Percentiles rank a stretch among this genome's conserved stretches.
Conservation (phyloP, 2,888 invertebrate species). For the Papilio elwesi region DNA sequence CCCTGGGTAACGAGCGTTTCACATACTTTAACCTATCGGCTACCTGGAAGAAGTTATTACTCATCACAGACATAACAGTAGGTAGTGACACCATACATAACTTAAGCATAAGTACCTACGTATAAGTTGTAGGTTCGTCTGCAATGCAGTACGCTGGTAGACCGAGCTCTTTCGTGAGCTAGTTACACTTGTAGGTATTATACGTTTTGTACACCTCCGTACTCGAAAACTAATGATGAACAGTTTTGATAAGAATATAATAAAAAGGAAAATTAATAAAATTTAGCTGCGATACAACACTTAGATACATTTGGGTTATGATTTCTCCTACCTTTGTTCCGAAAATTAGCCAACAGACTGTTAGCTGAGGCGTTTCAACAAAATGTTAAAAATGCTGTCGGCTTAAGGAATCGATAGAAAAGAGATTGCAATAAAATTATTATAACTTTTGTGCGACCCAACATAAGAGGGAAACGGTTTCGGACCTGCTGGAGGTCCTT, state of each 20-base stretch:
- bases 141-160: conserved; percentile 28
- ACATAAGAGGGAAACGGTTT: no score
- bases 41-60: background rate
- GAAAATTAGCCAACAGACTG: no score
- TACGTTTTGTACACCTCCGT: background rate
- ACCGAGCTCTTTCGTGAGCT: conserved; percentile 17
- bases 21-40: background rate
- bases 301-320: no score
- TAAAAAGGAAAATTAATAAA: background rate
- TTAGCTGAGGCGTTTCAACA: no score
- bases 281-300: no score
- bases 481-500: no score
- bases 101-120: background rate
- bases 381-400: no score
- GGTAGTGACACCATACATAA: background rate
- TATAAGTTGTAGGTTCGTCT: conserved; percentile 7
- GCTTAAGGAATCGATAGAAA: no score
- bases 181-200: background rate
- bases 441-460: no score
- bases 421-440: no score
- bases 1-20: no score
- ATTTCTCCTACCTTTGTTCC: no score
- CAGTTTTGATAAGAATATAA: background rate
- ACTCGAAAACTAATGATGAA: background rate
- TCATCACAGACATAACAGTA: background rate